These are phyloP conservation scores for Telenomus remus DNA, from an alignment of 1,140 invertebrate species.

Conservation along the genomic window DNA sequence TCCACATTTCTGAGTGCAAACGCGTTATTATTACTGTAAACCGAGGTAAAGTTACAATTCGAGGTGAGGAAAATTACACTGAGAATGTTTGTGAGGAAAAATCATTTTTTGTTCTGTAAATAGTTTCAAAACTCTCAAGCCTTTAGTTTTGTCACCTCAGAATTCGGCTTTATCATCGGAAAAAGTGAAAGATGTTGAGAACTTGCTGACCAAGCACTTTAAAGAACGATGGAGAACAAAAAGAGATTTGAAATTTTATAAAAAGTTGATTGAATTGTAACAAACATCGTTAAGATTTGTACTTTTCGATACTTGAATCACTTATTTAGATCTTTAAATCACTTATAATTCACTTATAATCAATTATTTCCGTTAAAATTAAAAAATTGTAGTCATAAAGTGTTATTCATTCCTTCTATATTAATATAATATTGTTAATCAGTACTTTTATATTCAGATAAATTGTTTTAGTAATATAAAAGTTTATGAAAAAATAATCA, in stretches of 20 bases:
- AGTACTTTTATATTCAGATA: too few relatives aligned
- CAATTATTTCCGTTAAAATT: too few relatives aligned
- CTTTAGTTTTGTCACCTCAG: background rate
- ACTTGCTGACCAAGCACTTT: background rate
- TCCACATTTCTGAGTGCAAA: background rate
- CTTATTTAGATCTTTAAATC: background rate
- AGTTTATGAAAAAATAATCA: too few relatives aligned
- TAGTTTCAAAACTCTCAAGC: background rate
- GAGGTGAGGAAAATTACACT: background rate
- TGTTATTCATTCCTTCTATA: too few relatives aligned
- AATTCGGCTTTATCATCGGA: background rate
- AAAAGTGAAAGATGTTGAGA: slow-evolving; percentile 1
- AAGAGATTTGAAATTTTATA: background rate
- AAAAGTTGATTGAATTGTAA: background rate
- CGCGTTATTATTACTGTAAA: background rate
- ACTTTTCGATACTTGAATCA: background rate
- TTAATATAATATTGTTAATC: too few relatives aligned
- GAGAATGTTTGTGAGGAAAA: background rate
- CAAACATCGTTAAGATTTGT: too few relatives aligned
- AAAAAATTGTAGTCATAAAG: too few relatives aligned
- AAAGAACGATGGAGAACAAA: background rate
- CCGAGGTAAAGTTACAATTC: background rate
- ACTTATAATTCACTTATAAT: too few relatives aligned
- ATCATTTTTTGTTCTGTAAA: background rate
- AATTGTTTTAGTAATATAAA: too few relatives aligned